Evolutionary conservation across 2,797 vertebrate species (phyloP), one percentile per base, ranked within the genome.

Genomic region (Danio albolineatus): DNA sequence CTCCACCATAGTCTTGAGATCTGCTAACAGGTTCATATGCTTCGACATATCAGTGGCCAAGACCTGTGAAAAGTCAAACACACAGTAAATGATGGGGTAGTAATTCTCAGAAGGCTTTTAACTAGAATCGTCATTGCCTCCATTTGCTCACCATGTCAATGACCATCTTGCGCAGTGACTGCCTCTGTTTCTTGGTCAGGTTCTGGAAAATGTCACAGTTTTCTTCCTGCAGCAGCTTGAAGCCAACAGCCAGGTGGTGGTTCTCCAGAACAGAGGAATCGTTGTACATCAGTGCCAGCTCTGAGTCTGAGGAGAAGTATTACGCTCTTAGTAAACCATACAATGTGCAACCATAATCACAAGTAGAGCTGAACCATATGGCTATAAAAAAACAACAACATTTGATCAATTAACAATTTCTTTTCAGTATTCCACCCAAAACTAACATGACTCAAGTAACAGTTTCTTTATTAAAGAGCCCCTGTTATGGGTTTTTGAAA

Each of bases 1-100:
- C 88, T 98, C 97, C 82, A 98, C 97, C 97, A 98, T 98, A 12
- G 97, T 98, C 88, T 98, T 98, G 77, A 98, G 91, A 81, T 98
- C 97, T 1, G 96, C 97, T 90, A 98, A 88, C 13, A 98, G 90
- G 85, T 95, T 97, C 97, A 98, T 98, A 89, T 98, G 97, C 86
- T 98, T 98, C 79, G 96, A 98, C 97, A 98, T 98, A 85, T 98
- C 97, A 0, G 97, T 98, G 65, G 97, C 97, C 85, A 98, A 80
- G 77, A 98, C 97, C 96, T 97, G 90, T 28, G 80, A 17, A 41
- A 14, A 21, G 56, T 2, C 43, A 76, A 38, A 74, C 28, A 43
- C 19, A 80, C 0, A 1, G 8, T 21, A 19, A 48, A 73, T 64
- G 49, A 17, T n/a, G 28, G 1, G 28, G 28, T 28, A 17, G 10